Percentiles rank a stretch among this genome's conserved stretches.
These are phyloP conservation scores for Sinocyclocheilus grahami DNA, from an alignment of 2,113 vertebrate species.

Conservation along the genomic window DNA sequence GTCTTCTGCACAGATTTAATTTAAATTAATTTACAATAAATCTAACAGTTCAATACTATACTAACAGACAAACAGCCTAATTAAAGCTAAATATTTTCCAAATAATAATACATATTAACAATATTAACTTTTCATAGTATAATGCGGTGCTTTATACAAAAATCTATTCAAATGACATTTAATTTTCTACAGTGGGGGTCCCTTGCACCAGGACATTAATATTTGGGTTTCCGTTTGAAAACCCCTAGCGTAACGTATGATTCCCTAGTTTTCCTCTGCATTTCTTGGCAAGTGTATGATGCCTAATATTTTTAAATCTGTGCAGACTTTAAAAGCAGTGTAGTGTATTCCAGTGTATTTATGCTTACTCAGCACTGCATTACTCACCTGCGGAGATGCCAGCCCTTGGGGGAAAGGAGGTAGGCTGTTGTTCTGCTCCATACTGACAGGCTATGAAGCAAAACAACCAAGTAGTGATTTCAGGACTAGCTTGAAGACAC, in stretches of 20 bases:
- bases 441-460: conserved; percentile 69
- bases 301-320: neutral
- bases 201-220: neutral
- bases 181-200: too few species aligned
- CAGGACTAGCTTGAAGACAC: neutral
- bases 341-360: neutral
- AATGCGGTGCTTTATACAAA: neutral
- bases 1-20: neutral
- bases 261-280: neutral
- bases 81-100: too few species aligned
- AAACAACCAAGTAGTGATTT: conserved; percentile 28
- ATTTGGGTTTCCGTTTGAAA: neutral
- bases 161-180: neutral
- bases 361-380: neutral
- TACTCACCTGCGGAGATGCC: conserved; percentile 92
- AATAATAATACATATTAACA: too few species aligned
- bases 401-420: conserved; percentile 88
- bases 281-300: neutral
- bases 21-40: too few species aligned
- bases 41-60: too few species aligned
- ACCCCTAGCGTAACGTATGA: neutral
- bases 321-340: neutral
- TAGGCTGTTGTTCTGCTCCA: conserved; percentile 98
- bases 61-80: too few species aligned
- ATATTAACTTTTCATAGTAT: neutral